A percentile compares a stretch with the other conserved stretches of the same genome.
These are phyloP conservation scores for Mesoligia furuncula DNA, from an alignment of 2,888 invertebrate genomes.

Conservation along the genomic window DNA sequence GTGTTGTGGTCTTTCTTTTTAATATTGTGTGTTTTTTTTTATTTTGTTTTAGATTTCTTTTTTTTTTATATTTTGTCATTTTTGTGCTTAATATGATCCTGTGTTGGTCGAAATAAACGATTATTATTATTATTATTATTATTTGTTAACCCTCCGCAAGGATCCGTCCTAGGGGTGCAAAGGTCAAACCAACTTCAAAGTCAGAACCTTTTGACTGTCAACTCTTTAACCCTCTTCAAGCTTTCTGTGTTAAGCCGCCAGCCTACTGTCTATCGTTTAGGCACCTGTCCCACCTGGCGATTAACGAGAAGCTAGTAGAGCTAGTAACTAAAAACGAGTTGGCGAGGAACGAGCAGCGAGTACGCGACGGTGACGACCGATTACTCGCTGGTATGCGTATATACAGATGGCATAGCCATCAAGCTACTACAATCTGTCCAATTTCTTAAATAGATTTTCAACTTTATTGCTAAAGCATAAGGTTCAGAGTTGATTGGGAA, in stretches of 20 bases:
- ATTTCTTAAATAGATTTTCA: too few relatives aligned
- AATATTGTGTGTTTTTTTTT: too few relatives aligned
- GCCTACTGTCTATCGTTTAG: not conserved
- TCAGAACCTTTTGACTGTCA: slow-evolving; percentile 11
- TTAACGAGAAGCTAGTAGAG: not conserved
- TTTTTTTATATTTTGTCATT: too few relatives aligned
- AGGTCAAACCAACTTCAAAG: slow-evolving; percentile 20
- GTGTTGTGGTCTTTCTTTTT: too few relatives aligned
- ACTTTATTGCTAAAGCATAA: too few relatives aligned
- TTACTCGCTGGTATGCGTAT: not conserved
- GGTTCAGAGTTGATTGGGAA: too few relatives aligned
- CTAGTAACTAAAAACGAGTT: not conserved
- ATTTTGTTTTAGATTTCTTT: too few relatives aligned
- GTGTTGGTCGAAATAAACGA: too few relatives aligned
- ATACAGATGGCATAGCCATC: too few relatives aligned
- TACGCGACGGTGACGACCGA: not conserved
- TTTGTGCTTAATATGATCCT: too few relatives aligned
- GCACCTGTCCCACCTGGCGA: not conserved
- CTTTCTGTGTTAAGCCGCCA: not conserved
- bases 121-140: too few relatives aligned
- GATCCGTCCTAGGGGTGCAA: not conserved
- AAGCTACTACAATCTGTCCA: too few relatives aligned
- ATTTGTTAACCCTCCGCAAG: not conserved
- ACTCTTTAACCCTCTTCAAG: slow-evolving; percentile 2
- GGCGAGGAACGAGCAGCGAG: not conserved